These are phyloP conservation scores for Petrolisthes cinctipes DNA, from an alignment of 2,888 invertebrate genomes.

Conservation along the genomic window DNA sequence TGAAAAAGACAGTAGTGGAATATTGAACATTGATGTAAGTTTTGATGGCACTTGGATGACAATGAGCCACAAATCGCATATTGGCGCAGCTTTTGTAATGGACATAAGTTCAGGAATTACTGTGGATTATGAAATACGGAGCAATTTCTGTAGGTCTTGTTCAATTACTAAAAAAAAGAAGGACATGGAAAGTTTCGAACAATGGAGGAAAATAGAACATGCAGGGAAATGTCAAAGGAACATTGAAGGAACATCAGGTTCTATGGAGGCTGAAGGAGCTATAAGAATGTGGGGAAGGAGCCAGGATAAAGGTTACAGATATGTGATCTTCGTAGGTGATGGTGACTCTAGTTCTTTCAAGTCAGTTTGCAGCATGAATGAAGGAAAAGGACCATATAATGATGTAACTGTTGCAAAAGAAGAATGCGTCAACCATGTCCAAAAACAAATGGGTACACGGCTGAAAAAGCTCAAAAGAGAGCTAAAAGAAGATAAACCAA, in stretches of 20 bases:
- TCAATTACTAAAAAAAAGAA: neutral
- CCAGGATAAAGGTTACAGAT: conserved; percentile 21
- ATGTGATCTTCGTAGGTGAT: conserved; percentile 20
- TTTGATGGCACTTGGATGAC: no score
- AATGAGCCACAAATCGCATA: conserved; percentile 18
- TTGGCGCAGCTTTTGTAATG: conserved; percentile 15
- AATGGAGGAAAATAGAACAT: neutral
- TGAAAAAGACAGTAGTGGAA: no score
- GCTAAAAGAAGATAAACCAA: conserved; percentile 24
- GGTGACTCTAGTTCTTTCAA: conserved; percentile 27
- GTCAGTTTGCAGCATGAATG: conserved; percentile 17
- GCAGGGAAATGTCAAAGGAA: neutral
- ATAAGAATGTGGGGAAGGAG: conserved; percentile 31
- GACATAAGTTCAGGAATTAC: conserved; percentile 27
- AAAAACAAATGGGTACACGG: no score
- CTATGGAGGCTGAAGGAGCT: conserved; percentile 16
- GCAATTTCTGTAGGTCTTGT: conserved; percentile 22
- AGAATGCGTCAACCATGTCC: no score
- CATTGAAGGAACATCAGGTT: neutral
- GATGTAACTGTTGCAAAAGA: no score
- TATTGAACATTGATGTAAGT: no score
- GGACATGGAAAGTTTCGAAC: neutral
- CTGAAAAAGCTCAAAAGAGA: conserved; percentile 8
- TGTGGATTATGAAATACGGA: conserved; percentile 17
- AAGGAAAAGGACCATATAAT: conserved; percentile 27